Evolutionary conservation across 92 coral and sea anemone genomes (phyloP).

Genomic region (Galaxea fascicularis): DNA sequence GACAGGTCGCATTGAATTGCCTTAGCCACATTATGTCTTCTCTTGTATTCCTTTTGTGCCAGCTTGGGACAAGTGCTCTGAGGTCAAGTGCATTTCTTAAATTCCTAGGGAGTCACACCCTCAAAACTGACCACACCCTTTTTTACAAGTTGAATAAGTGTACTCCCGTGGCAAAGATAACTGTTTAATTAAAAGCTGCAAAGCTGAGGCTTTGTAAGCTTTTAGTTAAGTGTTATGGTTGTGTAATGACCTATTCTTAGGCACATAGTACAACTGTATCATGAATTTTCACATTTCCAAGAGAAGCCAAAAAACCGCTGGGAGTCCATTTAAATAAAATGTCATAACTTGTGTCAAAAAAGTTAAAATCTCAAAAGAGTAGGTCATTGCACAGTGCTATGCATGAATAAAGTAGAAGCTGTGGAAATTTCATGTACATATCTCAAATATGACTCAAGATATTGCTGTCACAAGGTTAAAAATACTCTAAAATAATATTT

Average conservation of each 20-base stretch:
- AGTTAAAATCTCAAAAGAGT: background rate
- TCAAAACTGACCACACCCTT: conserved; percentile 40
- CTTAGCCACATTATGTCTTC: no score
- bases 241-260: conserved; percentile 51
- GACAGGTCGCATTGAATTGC: no score
- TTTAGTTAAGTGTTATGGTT: conserved; percentile 23
- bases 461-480: conserved; percentile 28
- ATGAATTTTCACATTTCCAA: no score
- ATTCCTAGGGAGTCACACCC: no score
- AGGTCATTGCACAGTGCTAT: conserved; percentile 53
- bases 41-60: no score
- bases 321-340: conserved; percentile 14
- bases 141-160: conserved; percentile 20
- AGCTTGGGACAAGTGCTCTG: no score
- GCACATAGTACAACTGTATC: no score
- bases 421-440: conserved; percentile 44
- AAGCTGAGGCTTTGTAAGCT: conserved; percentile 29
- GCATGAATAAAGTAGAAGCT: conserved; percentile 19
- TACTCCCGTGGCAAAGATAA: conserved; percentile 45
- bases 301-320: conserved; percentile 22
- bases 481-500: conserved; percentile 26
- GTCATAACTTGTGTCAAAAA: background rate
- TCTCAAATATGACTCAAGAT: conserved; percentile 41
- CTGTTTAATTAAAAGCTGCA: conserved; percentile 20
- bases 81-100: no score